Evolutionary conservation across 2,888 invertebrate species (phyloP), one percentile per base, ranked within the genome.

Genomic region (Dynastes maya): DNA sequence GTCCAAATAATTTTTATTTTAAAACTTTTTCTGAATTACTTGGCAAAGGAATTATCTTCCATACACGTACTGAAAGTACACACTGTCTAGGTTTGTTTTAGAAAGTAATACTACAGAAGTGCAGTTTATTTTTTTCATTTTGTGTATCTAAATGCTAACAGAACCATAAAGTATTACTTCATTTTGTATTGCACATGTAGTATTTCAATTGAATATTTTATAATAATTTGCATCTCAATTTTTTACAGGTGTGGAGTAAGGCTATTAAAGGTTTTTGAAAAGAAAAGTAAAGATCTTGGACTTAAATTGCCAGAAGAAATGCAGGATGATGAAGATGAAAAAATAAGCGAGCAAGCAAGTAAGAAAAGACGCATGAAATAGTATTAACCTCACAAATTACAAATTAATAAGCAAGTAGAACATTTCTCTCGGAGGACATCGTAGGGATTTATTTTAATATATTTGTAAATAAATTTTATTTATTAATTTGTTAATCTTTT

Each of bases 211-310:
- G 0, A 37, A 37, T 37, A 37, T 37, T 37, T 37, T 5, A 5
- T 45, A 5, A 9, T 45, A 45, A 45, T 2, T 11, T 45, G 1
- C 8, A 58, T 5, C 22, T 16, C 5, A 58, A 27, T 64, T 61
- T 79, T 27, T 78, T 76, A 40, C 89, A 96, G 96, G 87, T 94
- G 95, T 85, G 96, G 96, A 74, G 90, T 90, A 82, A 90, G 92
- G 76, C 90, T 97, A 80, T 92, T 94, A 83, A 92, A 92, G 82
- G 94, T 92, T 88, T 93, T 96, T 80, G 92, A 92, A 83, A 93
- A 93, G 83, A 92, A 93, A 55, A 94, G 95, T 86, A 90, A 91
- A 81, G 95, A 96, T 78, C 86, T 95, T 16, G 91, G 92, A 53
- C 88, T 95, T 29, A 89, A 90, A 0, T 82, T 87, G 2, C 88